phyloP scores from a whole-genome alignment of 2,888 invertebrate genomes.

The Drosophila cognata region DNA sequence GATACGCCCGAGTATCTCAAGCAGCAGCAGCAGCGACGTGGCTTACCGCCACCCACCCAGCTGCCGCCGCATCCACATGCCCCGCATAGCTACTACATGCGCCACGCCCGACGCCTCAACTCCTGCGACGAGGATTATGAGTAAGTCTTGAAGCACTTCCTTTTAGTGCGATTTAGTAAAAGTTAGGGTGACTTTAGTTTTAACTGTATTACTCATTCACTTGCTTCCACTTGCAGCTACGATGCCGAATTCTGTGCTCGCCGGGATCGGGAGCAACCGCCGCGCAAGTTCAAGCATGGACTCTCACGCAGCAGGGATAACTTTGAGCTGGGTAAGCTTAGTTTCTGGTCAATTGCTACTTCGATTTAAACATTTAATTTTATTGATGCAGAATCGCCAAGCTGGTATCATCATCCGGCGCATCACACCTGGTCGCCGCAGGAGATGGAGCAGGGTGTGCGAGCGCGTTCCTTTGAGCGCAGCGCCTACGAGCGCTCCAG shows the following conservation, averaged over 20 bases:
- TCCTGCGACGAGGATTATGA: constrained; percentile 91
- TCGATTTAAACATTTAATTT: neutral
- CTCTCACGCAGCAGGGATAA: constrained; percentile 84
- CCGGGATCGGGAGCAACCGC: constrained; percentile 74
- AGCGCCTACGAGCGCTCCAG: constrained; percentile 84
- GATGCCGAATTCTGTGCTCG: constrained; percentile 83
- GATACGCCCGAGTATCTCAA: constrained; percentile 87
- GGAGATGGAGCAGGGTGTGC: constrained; percentile 83
- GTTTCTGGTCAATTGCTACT: neutral
- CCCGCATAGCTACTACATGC: constrained; percentile 86
- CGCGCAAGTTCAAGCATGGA: constrained; percentile 82
- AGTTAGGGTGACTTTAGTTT: neutral
- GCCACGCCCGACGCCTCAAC: constrained; percentile 86
- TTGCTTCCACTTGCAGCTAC: constrained; percentile 70
- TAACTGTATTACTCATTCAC: neutral
- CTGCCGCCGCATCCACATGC: constrained; percentile 53
- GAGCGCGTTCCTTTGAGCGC: constrained; percentile 83
- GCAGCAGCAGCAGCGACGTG: constrained; percentile 83
- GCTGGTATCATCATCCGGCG: constrained; percentile 83
- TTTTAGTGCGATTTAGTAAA: too few species aligned
- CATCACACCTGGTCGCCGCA: constrained; percentile 85
- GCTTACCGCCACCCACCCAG: constrained; percentile 43
- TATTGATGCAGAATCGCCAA: constrained; percentile 77
- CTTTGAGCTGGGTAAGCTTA: constrained; percentile 82
- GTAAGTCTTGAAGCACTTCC: constrained; percentile 85